These are phyloP conservation scores for Phoxinus dragarum DNA, from an alignment of 2,797 vertebrate species.

Conservation along the genomic window DNA sequence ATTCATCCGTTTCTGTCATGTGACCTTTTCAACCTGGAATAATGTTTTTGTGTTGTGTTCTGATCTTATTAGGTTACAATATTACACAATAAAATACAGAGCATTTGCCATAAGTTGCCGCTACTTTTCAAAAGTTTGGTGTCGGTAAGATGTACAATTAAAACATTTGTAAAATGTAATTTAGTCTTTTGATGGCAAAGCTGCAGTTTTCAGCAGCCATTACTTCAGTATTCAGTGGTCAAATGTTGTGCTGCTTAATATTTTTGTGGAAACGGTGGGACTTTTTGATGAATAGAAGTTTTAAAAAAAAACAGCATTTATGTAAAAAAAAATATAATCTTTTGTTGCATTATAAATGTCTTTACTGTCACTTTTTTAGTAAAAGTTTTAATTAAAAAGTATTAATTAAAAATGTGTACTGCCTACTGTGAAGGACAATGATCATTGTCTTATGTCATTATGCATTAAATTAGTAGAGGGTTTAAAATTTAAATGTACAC, in stretches of 20 bases:
- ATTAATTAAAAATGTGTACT: background rate
- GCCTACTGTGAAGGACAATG: background rate
- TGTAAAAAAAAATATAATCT: too few species aligned
- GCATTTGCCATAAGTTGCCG: background rate
- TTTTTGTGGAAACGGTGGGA: background rate
- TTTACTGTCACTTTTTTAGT: background rate
- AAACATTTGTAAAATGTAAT: background rate
- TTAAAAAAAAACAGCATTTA: background rate
- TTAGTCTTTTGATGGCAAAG: background rate
- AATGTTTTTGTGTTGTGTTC: background rate
- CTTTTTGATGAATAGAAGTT: background rate
- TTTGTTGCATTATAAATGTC: background rate
- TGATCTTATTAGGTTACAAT: background rate
- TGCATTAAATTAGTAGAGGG: constrained; percentile 8
- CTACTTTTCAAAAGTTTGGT: background rate
- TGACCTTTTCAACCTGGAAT: background rate
- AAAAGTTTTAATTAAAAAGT: background rate
- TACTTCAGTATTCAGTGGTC: too few species aligned
- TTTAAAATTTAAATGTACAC: background rate
- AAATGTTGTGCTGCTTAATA: background rate
- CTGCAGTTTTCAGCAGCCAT: too few species aligned
- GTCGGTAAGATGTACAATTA: background rate
- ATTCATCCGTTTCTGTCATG: constrained; percentile 18
- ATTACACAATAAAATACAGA: background rate
- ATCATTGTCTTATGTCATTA: background rate